phyloP scores from a whole-genome alignment of 2,888 invertebrate genomes.

The Masnerella sp. region DNA sequence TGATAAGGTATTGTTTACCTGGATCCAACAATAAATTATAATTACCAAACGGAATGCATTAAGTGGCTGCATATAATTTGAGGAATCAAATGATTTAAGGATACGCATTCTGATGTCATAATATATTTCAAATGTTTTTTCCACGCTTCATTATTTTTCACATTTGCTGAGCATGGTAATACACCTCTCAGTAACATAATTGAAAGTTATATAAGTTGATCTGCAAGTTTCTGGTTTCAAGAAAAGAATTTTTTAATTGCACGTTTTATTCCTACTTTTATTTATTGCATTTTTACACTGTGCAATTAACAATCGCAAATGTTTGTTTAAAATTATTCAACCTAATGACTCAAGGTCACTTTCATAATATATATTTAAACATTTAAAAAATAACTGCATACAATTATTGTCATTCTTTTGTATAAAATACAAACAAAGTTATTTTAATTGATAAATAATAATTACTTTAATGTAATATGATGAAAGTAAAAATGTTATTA shows the following conservation, averaged over 20 bases:
- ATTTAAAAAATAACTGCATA: too few species aligned
- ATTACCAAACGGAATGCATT: slow-evolving; percentile 8
- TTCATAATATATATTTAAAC: too few species aligned
- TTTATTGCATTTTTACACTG: slow-evolving; percentile 14
- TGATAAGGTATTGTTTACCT: too few species aligned
- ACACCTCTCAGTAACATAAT: slow-evolving; percentile 15
- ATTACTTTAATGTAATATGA: too few species aligned
- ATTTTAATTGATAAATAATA: too few species aligned
- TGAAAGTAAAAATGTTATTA: too few species aligned
- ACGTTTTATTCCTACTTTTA: slow-evolving; percentile 9
- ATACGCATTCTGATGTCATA: neutral
- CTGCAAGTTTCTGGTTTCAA: slow-evolving; percentile 23
- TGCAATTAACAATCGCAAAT: slow-evolving; percentile 1
- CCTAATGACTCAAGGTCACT: too few species aligned
- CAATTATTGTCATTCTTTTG: too few species aligned
- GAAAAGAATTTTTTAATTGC: slow-evolving; percentile 39
- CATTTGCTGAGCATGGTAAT: slow-evolving; percentile 28
- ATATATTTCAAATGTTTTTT: slow-evolving; percentile 3
- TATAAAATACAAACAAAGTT: too few species aligned
- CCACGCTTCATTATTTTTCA: slow-evolving; percentile 35
- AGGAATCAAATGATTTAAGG: slow-evolving; percentile 1
- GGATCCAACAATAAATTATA: neutral
- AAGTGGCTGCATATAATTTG: slow-evolving; percentile 6
- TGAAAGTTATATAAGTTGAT: slow-evolving; percentile 34
- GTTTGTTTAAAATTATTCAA: slow-evolving; percentile 5